Conservation (phyloP, 2,797 vertebrate genomes). For the Amniataba percoides region DNA sequence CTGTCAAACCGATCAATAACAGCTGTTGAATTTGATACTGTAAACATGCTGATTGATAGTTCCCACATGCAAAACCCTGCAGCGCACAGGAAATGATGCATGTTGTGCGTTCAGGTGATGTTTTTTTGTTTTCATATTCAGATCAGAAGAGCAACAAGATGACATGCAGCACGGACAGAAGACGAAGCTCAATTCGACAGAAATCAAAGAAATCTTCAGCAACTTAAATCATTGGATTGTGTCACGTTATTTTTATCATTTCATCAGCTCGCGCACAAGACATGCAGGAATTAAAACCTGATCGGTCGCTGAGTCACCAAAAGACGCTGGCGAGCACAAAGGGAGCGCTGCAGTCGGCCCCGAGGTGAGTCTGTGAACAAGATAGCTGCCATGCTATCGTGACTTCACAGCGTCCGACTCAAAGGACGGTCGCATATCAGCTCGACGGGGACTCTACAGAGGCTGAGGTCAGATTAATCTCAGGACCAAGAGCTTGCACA, state of each 20-base stretch:
- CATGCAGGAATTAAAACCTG: background rate
- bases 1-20: background rate
- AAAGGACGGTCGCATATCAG: constrained; percentile 6
- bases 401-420: background rate
- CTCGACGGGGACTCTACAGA: background rate
- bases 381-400: too few relatives aligned
- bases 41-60: background rate
- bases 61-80: background rate
- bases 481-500: background rate
- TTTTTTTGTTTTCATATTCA: background rate
- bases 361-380: background rate
- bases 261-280: background rate
- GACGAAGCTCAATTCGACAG: too few relatives aligned
- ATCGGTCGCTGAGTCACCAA: background rate
- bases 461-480: constrained; percentile 25
- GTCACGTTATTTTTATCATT: too few relatives aligned
- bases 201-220: background rate
- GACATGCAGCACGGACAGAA: background rate
- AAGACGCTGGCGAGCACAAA: background rate
- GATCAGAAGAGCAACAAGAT: background rate
- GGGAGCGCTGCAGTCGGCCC: background rate
- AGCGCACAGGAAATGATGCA: background rate
- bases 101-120: background rate
- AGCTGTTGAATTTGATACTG: background rate
- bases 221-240: background rate